phyloP scores from a whole-genome alignment of 1,140 invertebrate genomes.

The Helicorthomorpha holstii region DNA sequence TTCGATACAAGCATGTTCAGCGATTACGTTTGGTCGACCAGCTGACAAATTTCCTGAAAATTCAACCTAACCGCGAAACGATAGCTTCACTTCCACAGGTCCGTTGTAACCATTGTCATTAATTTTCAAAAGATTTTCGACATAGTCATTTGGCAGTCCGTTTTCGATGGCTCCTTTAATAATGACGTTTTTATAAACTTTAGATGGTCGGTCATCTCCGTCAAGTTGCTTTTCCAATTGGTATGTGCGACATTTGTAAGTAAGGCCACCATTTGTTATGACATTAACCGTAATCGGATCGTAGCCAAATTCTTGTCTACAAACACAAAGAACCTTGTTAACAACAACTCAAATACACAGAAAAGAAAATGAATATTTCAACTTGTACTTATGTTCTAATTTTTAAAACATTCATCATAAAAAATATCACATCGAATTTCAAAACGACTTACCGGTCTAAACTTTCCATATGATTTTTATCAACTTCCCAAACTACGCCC shows the following conservation, averaged over 20 bases:
- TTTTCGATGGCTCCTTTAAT: constrained; percentile 47
- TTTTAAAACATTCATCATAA: not conserved
- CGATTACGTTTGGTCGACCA: not conserved
- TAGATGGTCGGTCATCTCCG: constrained; percentile 43
- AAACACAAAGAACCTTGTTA: constrained; percentile 9
- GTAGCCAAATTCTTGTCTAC: constrained; percentile 64
- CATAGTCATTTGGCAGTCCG: constrained; percentile 45
- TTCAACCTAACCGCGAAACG: not conserved
- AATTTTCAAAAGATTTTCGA: constrained; percentile 38
- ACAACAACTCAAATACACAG: not conserved
- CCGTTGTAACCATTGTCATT: constrained; percentile 46
- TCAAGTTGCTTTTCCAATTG: constrained; percentile 35
- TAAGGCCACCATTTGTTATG: constrained; percentile 29
- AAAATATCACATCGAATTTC: not conserved
- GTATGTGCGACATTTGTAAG: constrained; percentile 43
- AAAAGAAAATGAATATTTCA: not conserved
- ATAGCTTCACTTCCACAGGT: constrained; percentile 21
- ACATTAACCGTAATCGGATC: constrained; percentile 41
- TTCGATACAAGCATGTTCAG: not conserved
- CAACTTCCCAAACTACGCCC: constrained; percentile 62
- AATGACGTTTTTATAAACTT: constrained; percentile 44
- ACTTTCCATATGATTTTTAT: constrained; percentile 36
- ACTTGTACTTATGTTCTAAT: not conserved
- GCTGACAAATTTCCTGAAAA: not conserved
- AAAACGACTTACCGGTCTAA: constrained; percentile 40